These are phyloP conservation scores for Clarias platycephalus DNA, from an alignment of 2,797 vertebrate genomes.

Conservation along the genomic window DNA sequence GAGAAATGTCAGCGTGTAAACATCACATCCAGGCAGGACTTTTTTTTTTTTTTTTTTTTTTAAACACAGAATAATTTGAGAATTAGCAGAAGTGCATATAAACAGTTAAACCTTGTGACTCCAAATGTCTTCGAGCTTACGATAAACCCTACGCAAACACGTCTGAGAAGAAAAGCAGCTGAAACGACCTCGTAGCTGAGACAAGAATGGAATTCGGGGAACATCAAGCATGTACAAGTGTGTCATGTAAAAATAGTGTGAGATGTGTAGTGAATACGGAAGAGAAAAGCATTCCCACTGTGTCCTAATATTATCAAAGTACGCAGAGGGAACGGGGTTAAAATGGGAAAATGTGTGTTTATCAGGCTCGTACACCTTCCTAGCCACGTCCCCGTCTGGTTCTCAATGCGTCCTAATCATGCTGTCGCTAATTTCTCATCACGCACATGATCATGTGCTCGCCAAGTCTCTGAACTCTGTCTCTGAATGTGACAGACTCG, in stretches of 20 bases:
- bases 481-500: no score
- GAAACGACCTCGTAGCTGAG: not conserved
- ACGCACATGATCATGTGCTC: no score
- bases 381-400: no score
- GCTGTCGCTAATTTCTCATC: no score
- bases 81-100: not conserved
- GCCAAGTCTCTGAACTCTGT: no score
- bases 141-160: not conserved
- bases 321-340: no score
- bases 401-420: no score
- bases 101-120: not conserved
- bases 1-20: not conserved
- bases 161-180: not conserved
- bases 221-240: not conserved
- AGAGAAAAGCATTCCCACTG: no score
- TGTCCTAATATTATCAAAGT: no score
- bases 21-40: not conserved
- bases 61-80: not conserved
- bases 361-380: no score
- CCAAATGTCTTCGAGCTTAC: not conserved
- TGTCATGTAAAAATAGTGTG: not conserved
- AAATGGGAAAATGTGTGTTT: no score
- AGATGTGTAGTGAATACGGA: not conserved
- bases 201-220: not conserved
- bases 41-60: not conserved